Base-by-base conservation (phyloP, 1,140 invertebrate species). In the Brachystomella parvula region DNA sequence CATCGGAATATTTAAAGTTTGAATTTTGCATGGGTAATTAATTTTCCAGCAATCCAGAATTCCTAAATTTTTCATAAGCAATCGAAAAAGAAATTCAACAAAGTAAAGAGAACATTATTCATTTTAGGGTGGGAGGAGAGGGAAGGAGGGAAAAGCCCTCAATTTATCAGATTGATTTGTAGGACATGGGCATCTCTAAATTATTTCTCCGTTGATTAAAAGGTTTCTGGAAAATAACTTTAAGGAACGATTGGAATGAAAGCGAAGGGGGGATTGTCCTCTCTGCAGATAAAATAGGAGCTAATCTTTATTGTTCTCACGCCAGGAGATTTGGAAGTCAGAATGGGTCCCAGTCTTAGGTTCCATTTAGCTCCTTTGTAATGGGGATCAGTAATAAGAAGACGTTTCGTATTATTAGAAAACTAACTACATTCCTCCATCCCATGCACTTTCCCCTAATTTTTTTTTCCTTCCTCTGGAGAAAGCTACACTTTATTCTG, bases 221-320 rank as follows among this genome's bases (percentile, higher is more conserved):
- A 53, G 24, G 12, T 6, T 44, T 9, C 9, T 9, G n/a, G n/a
- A 9, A 9, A 44, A 44, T 44, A 44, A 44, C 49, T 24, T 53
- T 19, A 26, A 53, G 49, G 24, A 9, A 53, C 24, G 21, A 53
- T 24, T 53, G 9, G 49, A 53, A 6, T 53, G 6, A 17, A 17
- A 24, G 49, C 6, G 15, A 53, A 15, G 49, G 49, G 9, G 24
- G 24, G 21, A 53, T 9, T 53, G 21, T 24, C 6, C 21, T 53
- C 49, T 24, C 49, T 24, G 35, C 6, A 39, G 6, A 53, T 17
- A 53, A 6, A 53, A 19, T 6, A 26, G 12, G 15, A 12, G 24
- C 49, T 53, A 53, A 53, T 53, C 49, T 53, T 53, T 53, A 53
- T 53, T 53, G 49, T 53, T 24, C 49, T 9, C 24, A n/a, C n/a